phyloP scores from a whole-genome alignment of 2,888 invertebrate species.

The Exocentrus adspersus region DNA sequence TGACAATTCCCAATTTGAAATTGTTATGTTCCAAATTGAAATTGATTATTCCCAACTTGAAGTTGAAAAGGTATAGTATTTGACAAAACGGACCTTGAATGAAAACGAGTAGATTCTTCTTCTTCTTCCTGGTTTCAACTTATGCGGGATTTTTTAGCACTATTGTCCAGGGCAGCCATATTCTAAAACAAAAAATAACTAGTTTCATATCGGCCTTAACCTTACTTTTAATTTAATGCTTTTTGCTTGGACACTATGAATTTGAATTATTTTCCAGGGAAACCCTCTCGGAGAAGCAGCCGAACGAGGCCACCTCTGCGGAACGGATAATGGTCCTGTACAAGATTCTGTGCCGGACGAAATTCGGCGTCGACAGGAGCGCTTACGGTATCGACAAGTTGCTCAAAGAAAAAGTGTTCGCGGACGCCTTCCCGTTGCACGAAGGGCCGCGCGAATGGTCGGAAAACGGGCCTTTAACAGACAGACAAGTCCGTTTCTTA shows the following conservation, averaged over 20 bases:
- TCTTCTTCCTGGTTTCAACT: too few relatives aligned
- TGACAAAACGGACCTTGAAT: too few relatives aligned
- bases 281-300: conserved; percentile 38
- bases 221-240: too few relatives aligned
- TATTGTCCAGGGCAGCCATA: too few relatives aligned
- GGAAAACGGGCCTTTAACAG: conserved; percentile 51
- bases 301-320: conserved; percentile 48
- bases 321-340: conserved; percentile 56
- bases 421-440: conserved; percentile 57
- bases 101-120: too few relatives aligned
- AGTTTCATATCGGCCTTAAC: not conserved
- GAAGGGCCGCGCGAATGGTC: conserved; percentile 55
- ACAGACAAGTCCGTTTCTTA: conserved; percentile 56
- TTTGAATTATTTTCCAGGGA: conserved; percentile 42
- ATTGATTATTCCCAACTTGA: too few relatives aligned
- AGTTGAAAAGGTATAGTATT: too few relatives aligned
- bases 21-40: too few relatives aligned
- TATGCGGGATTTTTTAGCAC: too few relatives aligned
- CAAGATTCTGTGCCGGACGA: conserved; percentile 49
- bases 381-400: conserved; percentile 54
- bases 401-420: conserved; percentile 46
- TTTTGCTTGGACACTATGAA: not conserved
- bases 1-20: too few relatives aligned
- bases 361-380: conserved; percentile 47
- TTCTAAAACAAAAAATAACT: not conserved